Evolutionary conservation across 2,113 vertebrate species (phyloP), one percentile per base, ranked within the genome.

Genomic region (Caracal caracal): DNA sequence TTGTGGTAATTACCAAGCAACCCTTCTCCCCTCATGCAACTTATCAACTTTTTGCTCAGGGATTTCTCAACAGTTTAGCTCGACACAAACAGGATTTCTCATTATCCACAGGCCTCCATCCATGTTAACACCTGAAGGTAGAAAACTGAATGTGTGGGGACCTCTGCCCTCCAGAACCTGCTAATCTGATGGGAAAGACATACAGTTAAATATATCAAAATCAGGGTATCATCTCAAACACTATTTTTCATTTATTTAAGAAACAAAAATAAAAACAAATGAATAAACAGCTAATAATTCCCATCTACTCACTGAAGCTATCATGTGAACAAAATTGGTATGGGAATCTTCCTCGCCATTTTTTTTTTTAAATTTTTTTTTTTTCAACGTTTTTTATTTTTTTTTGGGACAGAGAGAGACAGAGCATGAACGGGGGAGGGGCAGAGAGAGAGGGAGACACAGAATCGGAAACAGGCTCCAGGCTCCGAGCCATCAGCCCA

Each of bases 191-290:
- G n/a, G 9, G 30, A 81, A 20, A 88, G n/a, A n/a, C 35, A 49
- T 11, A 28, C 19, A 83, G 59, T 35, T 22, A 43, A 65, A 82
- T 10, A 15, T 37, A 28, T 16, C 30, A 16, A 83, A 78, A 37
- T 56, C 24, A 24, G 28, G 47, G 61, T 79, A 20, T 56, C 37
- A 26, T 33, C 56, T 76, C 8, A 11, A 16, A 47, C 12, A 26
- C 26, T 22, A 15, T 86, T 65, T 40, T 61, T 92, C 10, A 24
- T n/a, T 89, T 61, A 51, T 47, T 47, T 19, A 85, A 85, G 12
- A 70, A 79, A 61, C 24, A 92, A 24, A 79, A 76, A 73, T 3
- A 66, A 86, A 88, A 91, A 56, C 2, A 47, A 49, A 92, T 28
- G 9, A 33, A 68, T 16, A 30, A 51, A 79, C 90, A 82, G 12